Evolutionary conservation across 30 jellyfish, hydroid and myxozoan species (phyloP).

Genomic region (Pseudorhiza aurosa): DNA sequence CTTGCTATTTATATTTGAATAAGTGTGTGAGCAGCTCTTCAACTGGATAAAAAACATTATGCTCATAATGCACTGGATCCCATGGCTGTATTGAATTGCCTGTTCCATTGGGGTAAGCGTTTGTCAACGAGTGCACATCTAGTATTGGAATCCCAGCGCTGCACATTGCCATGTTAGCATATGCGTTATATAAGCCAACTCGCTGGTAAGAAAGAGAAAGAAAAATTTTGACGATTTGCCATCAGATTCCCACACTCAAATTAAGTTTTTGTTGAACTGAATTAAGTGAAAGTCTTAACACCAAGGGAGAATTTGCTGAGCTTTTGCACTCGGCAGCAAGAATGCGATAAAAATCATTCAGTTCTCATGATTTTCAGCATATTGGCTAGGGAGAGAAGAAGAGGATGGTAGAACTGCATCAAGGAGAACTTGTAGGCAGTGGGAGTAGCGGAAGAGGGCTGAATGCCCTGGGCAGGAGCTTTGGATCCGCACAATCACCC

Average conservation of each 20-base stretch:
- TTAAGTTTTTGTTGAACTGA: too few relatives aligned
- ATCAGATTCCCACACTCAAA: too few relatives aligned
- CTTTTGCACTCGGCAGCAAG: too few relatives aligned
- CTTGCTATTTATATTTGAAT: slow-evolving; percentile 25
- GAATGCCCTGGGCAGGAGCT: too few relatives aligned
- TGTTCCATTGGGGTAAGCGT: slow-evolving; percentile 77
- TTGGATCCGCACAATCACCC: too few relatives aligned
- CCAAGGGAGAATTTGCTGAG: neutral
- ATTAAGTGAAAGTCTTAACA: neutral
- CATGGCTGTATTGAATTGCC: slow-evolving; percentile 66
- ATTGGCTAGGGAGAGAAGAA: too few relatives aligned
- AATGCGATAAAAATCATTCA: too few relatives aligned
- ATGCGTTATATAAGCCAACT: slow-evolving; percentile 58
- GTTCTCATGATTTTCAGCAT: too few relatives aligned
- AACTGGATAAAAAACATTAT: slow-evolving; percentile 57
- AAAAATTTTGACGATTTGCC: too few relatives aligned
- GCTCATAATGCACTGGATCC: slow-evolving; percentile 81
- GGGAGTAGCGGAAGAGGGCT: too few relatives aligned
- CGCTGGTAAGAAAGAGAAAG: slow-evolving; percentile 45
- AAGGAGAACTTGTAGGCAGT: too few relatives aligned
- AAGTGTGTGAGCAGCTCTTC: slow-evolving; percentile 52
- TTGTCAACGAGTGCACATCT: slow-evolving; percentile 72
- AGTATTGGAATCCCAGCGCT: slow-evolving; percentile 61
- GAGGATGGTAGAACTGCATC: too few relatives aligned
- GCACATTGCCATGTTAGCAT: slow-evolving; percentile 69